Percentiles rank a stretch among this genome's conserved stretches.
Conservation (phyloP, 2,113 vertebrate genomes). For the Paradoxurus hermaphroditus region DNA sequence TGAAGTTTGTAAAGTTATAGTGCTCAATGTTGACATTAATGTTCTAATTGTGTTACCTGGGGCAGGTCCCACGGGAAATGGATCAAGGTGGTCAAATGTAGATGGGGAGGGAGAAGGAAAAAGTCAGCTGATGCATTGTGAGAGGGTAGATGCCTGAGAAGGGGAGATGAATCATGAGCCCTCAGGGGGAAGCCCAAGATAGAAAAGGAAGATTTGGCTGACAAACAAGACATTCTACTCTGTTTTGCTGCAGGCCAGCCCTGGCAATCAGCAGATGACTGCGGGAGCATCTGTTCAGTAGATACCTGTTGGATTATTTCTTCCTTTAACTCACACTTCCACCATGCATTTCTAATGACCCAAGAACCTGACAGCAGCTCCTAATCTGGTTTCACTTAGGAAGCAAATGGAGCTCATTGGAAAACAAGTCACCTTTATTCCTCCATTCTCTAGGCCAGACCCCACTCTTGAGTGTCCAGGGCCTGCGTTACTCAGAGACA, state of each 20-base stretch:
- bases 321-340: background rate
- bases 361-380: background rate
- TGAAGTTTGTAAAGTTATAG: background rate
- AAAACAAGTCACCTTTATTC: slow-evolving; percentile 16
- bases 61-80: background rate
- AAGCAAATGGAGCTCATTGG: background rate
- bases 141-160: background rate
- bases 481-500: background rate
- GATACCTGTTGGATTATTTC: slow-evolving; percentile 39
- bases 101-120: background rate
- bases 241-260: background rate
- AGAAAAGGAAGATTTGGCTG: background rate
- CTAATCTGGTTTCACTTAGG: slow-evolving; percentile 17
- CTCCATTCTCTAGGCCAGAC: background rate
- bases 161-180: background rate
- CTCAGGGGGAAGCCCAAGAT: fast-evolving
- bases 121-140: background rate
- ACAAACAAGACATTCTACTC: background rate
- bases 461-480: background rate
- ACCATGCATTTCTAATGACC: slow-evolving; percentile 14
- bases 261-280: background rate
- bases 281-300: background rate
- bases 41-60: background rate
- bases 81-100: background rate
- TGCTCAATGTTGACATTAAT: background rate